A percentile compares a stretch with the other conserved stretches of the same genome.
These are phyloP conservation scores for Trematomus bernacchii DNA, from an alignment of 2,797 vertebrate species.

Conservation along the genomic window DNA sequence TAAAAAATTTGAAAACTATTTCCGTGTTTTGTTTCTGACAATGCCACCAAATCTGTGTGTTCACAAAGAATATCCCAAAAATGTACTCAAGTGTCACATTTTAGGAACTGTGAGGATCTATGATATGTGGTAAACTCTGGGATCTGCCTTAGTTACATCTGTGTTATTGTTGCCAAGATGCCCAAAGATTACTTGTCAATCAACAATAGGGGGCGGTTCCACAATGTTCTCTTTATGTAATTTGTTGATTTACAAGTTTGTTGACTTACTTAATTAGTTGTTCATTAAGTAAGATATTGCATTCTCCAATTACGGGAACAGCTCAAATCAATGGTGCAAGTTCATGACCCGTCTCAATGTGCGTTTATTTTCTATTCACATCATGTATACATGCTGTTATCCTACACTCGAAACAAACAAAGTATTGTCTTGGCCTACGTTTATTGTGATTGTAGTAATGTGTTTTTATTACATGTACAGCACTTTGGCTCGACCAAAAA, in stretches of 20 bases:
- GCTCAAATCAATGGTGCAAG: neutral
- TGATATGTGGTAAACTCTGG: neutral
- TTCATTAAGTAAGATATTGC: neutral
- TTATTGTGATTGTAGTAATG: too few relatives aligned
- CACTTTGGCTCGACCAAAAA: too few relatives aligned
- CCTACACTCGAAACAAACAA: neutral
- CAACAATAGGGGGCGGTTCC: neutral
- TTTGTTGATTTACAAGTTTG: neutral
- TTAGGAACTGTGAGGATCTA: neutral
- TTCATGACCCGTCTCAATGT: neutral
- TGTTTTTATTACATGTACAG: too few relatives aligned
- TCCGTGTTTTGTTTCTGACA: too few relatives aligned
- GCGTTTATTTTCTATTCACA: neutral
- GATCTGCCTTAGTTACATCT: neutral
- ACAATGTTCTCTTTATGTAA: neutral
- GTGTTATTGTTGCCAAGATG: neutral
- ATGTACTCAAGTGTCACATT: neutral
- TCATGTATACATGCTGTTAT: neutral
- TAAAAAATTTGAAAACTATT: too few relatives aligned
- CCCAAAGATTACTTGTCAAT: neutral
- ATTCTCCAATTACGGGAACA: neutral
- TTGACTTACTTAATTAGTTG: neutral
- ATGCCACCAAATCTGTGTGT: neutral
- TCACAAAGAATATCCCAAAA: too few relatives aligned
- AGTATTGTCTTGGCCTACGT: accelerated